Evolutionary conservation across 2,113 vertebrate genomes (phyloP), one percentile per base, ranked within the genome.

Genomic region (Hypomesus transpacificus): DNA sequence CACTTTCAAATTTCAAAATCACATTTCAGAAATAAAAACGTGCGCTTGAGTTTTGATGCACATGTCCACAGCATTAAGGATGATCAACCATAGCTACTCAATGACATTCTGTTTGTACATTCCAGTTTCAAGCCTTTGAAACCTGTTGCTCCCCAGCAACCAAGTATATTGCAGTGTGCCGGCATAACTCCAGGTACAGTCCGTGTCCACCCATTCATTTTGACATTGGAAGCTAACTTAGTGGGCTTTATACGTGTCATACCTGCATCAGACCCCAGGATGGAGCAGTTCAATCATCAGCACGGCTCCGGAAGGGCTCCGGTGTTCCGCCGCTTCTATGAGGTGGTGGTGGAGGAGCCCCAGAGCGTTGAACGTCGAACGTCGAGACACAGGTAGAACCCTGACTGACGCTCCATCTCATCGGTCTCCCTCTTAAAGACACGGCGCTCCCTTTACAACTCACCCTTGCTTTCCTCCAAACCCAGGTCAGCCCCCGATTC

Each of bases 381-480:
- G 17, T 20, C 24, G 14, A 21, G 0, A 21, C 14, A 46, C 9
- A 46, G 39, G 39, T 46, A 46, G 39, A 13, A 46, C 39, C 9
- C 39, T 46, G 39, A 46, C 39, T 1, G 39, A 46, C 8, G 39
- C 39, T 46, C 5, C 31, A 6, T 34, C 31, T 3, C 31, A 34
- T 34, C 31, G 7, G 31, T 13, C 39, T 46, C 39, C 39, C 13
- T 46, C 39, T 46, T 46, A 46, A 46, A 46, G 39, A 46, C 39
- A 11, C 9, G 39, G 39, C 9, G 39, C 39, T 46, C 39, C 39
- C 9, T 13, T 46, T 46, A 11, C 39, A 7, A 11, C 39, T 13
- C 20, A 4, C 7, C 2, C 8, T 11, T 74, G 79, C 64, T 83
- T 87, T 87, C 56, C 60, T 28, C 26, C 24, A 14, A 51, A 46